These are phyloP conservation scores for Ctenicera cuprea DNA, from an alignment of 2,888 invertebrate genomes.

Conservation along the genomic window DNA sequence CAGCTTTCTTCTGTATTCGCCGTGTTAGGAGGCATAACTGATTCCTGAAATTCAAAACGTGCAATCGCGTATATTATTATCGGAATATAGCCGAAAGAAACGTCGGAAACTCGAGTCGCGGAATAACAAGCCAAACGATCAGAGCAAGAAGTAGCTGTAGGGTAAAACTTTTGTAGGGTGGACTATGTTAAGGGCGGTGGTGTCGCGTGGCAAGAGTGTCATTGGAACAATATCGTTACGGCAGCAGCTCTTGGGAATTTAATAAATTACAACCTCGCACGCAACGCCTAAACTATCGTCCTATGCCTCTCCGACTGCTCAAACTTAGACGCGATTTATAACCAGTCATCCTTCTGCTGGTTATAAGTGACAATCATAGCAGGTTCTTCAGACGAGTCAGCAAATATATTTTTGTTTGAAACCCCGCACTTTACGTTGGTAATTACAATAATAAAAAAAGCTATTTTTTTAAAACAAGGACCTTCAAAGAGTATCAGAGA, in stretches of 20 bases:
- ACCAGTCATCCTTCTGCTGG: too few relatives aligned
- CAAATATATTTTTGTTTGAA: too few relatives aligned
- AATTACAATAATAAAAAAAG: too few relatives aligned
- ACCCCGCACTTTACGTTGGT: too few relatives aligned
- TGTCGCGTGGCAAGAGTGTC: conserved; percentile 56
- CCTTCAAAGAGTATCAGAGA: too few relatives aligned
- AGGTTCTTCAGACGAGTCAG: too few relatives aligned
- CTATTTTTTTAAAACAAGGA: too few relatives aligned
- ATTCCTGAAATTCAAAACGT: conserved; percentile 38
- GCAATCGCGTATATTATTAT: conserved; percentile 44
- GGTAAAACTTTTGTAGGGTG: conserved; percentile 34
- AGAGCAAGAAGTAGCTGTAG: conserved; percentile 34
- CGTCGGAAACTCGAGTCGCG: conserved; percentile 43
- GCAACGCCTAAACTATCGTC: conserved; percentile 47
- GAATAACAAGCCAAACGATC: conserved; percentile 51
- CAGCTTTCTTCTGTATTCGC: background rate
- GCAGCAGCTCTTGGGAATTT: conserved; percentile 58
- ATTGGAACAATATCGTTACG: conserved; percentile 59
- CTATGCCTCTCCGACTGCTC: background rate
- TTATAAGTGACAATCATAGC: too few relatives aligned
- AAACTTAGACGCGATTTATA: conserved; percentile 18
- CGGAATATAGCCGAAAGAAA: conserved; percentile 44
- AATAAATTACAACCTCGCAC: conserved; percentile 59
- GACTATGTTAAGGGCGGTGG: conserved; percentile 51
- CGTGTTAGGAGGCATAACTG: conserved; percentile 1